Evolutionary conservation across 2,888 invertebrate species (phyloP), one percentile per base, ranked within the genome.

Genomic region (Diaprepes abbreviatus): DNA sequence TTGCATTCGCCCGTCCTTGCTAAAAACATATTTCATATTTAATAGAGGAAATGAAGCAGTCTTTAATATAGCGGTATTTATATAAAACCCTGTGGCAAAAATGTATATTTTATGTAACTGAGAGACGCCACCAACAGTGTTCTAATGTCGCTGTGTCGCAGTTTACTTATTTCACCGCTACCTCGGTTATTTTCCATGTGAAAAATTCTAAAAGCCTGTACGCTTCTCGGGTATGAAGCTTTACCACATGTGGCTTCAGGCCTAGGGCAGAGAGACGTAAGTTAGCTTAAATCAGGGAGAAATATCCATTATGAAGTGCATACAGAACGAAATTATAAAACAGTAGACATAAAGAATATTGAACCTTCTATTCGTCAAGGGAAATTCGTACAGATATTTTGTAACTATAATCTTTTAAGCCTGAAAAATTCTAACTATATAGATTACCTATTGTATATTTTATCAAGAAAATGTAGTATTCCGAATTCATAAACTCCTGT

Each of bases 161-260:
- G 74, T 75, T 75, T 74, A 74, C 75, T 74, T 73, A 73, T 74
- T 74, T 74, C 71, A 72, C 71, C 74, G 65, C 60, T 60, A 57
- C 48, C 70, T 70, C 72, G 70, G 73, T 74, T 76, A 76, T 74
- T 76, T 75, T 76, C 75, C 75, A 73, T 76, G 66, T 70, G 75
- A 75, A 72, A 50, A 70, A 70, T 65, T 74, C 73, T 72, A 71
- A 75, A 76, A 76, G 74, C 72, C 70, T 74, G 73, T 73, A 69
- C 71, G 67, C 72, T 65, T 70, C 55, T 19, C 36, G 69, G 74
- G 70, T 74, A 55, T 48, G 60, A 52, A 65, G 66, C 70, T 64
- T 70, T 64, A 65, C 71, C 68, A 60, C 65, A 71, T 71, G 66
- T 48, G 71, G 60, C 60, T 68, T 62, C 35, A 33, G 14, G 59